phyloP scores from a whole-genome alignment of 1,140 invertebrate species.

The Hylaeus volcanicus region DNA sequence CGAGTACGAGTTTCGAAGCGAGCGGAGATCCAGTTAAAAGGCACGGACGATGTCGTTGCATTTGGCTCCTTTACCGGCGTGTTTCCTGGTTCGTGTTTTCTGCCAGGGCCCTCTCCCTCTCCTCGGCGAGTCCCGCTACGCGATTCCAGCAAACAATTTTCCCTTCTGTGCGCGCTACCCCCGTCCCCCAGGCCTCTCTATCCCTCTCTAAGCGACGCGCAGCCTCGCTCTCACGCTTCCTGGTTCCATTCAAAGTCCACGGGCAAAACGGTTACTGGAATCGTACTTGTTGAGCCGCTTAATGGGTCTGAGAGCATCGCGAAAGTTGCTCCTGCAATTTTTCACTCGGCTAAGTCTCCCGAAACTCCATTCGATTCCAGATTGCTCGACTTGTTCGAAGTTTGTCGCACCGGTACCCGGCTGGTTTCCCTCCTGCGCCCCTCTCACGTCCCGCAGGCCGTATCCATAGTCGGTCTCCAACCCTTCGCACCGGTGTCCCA shows the following conservation, averaged over 20 bases:
- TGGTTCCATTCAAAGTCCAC: constrained; percentile 50
- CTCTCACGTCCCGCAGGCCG: not conserved
- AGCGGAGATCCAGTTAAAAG: constrained; percentile 29
- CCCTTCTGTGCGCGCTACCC: not conserved
- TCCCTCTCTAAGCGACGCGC: constrained; percentile 6
- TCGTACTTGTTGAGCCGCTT: constrained; percentile 74
- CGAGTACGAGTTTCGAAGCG: constrained; percentile 16
- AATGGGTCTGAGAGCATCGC: constrained; percentile 67
- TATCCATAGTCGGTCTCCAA: not conserved
- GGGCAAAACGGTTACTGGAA: constrained; percentile 59
- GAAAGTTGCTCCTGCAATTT: constrained; percentile 73
- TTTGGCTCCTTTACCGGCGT: constrained; percentile 37
- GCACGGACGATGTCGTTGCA: constrained; percentile 20
- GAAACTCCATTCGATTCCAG: constrained; percentile 74
- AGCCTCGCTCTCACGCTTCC: not conserved
- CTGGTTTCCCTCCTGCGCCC: not conserved
- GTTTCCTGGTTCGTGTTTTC: constrained; percentile 39
- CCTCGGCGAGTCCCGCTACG: not conserved
- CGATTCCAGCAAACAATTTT: constrained; percentile 51
- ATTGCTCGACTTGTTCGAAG: constrained; percentile 74
- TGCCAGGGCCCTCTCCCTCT: not conserved
- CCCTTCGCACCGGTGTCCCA: constrained; percentile 1
- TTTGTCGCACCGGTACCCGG: constrained; percentile 58
- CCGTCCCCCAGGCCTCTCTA: not conserved
- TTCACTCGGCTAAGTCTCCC: constrained; percentile 73